phyloP scores from a whole-genome alignment of 2,888 invertebrate genomes.

The Bombylius discolor region DNA sequence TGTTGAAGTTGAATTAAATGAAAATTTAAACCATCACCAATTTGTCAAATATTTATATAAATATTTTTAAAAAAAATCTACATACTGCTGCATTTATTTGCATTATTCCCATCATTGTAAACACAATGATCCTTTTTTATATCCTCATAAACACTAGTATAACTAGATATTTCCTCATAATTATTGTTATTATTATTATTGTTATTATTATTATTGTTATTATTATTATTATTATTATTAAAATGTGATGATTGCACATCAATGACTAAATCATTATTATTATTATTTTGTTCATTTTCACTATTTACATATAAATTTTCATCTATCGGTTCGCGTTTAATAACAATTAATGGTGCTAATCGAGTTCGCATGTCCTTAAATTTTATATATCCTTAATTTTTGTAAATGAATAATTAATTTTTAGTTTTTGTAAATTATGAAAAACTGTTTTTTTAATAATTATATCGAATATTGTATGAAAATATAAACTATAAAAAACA shows the following conservation, averaged over 20 bases:
- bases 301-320: not conserved
- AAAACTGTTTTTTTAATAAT: no score
- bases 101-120: not conserved
- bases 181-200: not conserved
- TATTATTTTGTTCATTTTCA: constrained; percentile 4
- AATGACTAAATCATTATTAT: not conserved
- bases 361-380: constrained; percentile 33
- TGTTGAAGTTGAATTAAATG: no score
- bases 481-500: no score
- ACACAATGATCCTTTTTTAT: not conserved
- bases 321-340: constrained; percentile 33
- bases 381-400: not conserved
- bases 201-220: no score
- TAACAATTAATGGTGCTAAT: constrained; percentile 36
- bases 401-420: not conserved
- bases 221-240: not conserved
- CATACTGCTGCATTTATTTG: not conserved
- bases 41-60: no score
- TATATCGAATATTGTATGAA: no score
- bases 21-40: no score
- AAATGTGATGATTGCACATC: not conserved
- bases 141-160: not conserved
- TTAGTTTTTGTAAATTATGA: no score
- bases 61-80: not conserved
- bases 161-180: not conserved